Conservation (phyloP, 92 coral and sea anemone genomes). For the Anthopleura xanthogrammica region DNA sequence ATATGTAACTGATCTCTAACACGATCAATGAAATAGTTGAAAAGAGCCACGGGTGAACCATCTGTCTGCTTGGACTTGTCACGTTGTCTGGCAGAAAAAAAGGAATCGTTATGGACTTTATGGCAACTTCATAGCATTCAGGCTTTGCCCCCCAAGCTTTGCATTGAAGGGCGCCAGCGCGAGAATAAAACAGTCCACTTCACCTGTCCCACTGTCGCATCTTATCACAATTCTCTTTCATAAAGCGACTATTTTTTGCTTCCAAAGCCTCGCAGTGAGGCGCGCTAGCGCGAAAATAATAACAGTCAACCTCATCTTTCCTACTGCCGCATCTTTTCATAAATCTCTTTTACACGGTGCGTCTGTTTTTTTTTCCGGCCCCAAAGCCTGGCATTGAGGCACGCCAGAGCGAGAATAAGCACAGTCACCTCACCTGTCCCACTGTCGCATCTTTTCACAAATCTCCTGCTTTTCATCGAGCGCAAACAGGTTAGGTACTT, state of each 20-base stretch:
- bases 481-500: slow-evolving; percentile 94
- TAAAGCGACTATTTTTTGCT: too few relatives aligned
- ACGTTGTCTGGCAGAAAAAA: slow-evolving; percentile 72
- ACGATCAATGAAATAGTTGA: slow-evolving; percentile 94
- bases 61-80: slow-evolving; percentile 99
- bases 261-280: too few relatives aligned
- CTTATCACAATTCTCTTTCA: slow-evolving; percentile 90
- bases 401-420: too few relatives aligned
- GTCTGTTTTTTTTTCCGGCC: too few relatives aligned
- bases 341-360: too few relatives aligned
- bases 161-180: not conserved
- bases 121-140: not conserved
- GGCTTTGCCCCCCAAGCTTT: not conserved
- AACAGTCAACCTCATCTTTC: too few relatives aligned
- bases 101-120: not conserved
- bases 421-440: slow-evolving; percentile 71
- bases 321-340: too few relatives aligned
- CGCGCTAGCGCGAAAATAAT: too few relatives aligned
- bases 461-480: slow-evolving; percentile 98
- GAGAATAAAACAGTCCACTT: not conserved
- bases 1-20: slow-evolving; percentile 97
- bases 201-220: slow-evolving; percentile 74
- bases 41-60: slow-evolving; percentile 95
- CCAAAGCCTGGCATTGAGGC: too few relatives aligned
- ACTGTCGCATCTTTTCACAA: slow-evolving; percentile 93